These are phyloP conservation scores for Chrysolina haemoptera DNA, from an alignment of 2,888 invertebrate genomes.

Conservation along the genomic window DNA sequence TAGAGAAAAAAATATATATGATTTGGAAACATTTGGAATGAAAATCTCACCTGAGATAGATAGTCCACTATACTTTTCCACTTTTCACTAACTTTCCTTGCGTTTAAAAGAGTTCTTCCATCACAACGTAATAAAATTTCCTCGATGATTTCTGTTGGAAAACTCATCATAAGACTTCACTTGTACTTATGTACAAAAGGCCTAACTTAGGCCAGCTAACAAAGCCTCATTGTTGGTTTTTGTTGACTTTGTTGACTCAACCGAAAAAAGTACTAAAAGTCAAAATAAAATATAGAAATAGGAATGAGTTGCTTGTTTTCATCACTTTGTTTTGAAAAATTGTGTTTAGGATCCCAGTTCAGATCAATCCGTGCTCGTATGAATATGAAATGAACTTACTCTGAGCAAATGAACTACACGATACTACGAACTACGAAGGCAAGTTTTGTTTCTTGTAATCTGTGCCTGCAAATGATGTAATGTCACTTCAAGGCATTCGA, in stretches of 20 bases:
- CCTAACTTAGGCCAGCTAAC: slow-evolving; percentile 10
- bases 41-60: slow-evolving; percentile 59
- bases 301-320: slow-evolving; percentile 4
- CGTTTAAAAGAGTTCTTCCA: slow-evolving; percentile 64
- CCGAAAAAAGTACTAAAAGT: background rate
- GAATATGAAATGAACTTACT: no score
- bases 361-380: no score
- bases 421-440: no score
- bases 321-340: background rate
- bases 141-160: slow-evolving; percentile 67
- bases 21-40: no score
- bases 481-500: no score
- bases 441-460: no score
- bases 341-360: background rate
- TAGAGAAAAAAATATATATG: slow-evolving; percentile 44
- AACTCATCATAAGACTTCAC: slow-evolving; percentile 53
- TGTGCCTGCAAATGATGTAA: no score
- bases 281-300: background rate
- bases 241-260: slow-evolving; percentile 8
- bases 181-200: background rate
- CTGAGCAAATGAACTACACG: no score
- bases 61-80: slow-evolving; percentile 63
- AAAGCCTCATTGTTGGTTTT: slow-evolving; percentile 23
- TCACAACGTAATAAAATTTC: slow-evolving; percentile 65
- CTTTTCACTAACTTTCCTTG: slow-evolving; percentile 59